Base-by-base conservation (phyloP, 1,140 invertebrate genomes). In the Homalodisca vitripennis region DNA sequence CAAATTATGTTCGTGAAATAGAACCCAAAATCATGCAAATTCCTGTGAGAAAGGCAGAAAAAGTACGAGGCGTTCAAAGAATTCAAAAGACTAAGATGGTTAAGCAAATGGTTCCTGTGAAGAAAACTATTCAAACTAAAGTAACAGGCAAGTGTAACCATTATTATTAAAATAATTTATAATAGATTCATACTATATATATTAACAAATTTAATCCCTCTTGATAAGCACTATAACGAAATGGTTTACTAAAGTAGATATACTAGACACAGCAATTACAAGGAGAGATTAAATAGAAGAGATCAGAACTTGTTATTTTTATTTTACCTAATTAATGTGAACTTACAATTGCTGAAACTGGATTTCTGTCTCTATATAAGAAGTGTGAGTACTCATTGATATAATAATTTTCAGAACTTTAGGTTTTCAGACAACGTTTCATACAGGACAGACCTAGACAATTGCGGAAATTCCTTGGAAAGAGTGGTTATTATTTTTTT, bases 1-100 rank as follows among this genome's bases (percentile, higher is more conserved):
- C 96, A 0, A 98, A 98, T 80, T 99, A 99, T 80, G 94, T 99
- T 0, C 87, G 90, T 29, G 94, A 98, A 80, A 88, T 98, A 53
- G 95, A 96, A 72, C 92, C 94, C 0, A 91, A 95, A 75, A 86
- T 94, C 1, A 88, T 87, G 75, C 85, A 91, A 79, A 92, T 95
- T 27, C 88, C 93, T 77, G 90, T 94, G 0, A 87, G 90, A 51
- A 89, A 90, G 71, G 88, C 91, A 0, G 91, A 95, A 74, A 93
- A 92, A 75, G 89, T 97, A 0, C 87, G 87, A 67, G 88, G 90
- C 3, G 88, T 91, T 26, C 89, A 94, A 76, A 88, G 89, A 75
- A 92, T 97, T 0, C 95, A 94, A 80, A 95, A 95, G 77, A 94
- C 91, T 0, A 92, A 94, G 69, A 89, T 95, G 81, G 90, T 93